These are phyloP conservation scores for Centroberyx gerrardi DNA, from an alignment of 2,797 vertebrate genomes.

Conservation along the genomic window DNA sequence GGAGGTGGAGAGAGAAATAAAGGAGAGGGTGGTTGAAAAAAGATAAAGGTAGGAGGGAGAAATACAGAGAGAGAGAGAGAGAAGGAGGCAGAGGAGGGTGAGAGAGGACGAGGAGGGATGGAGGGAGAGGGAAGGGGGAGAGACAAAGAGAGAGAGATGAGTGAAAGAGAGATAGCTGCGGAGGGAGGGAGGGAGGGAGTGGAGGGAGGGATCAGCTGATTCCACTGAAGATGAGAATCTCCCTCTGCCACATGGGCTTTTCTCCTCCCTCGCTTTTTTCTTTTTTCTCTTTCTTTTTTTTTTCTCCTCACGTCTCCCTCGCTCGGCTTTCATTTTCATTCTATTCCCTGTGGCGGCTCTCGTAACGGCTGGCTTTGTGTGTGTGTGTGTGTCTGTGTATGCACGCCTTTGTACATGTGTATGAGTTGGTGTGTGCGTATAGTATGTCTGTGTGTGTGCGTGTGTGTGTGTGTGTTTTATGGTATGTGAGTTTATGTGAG, in stretches of 20 bases:
- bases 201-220: slow-evolving; percentile 78
- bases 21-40: slow-evolving; percentile 5
- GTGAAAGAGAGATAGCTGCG: slow-evolving; percentile 44
- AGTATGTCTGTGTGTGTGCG: slow-evolving; percentile 1
- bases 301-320: slow-evolving; percentile 47
- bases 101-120: slow-evolving; percentile 28
- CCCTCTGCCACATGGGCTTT: slow-evolving; percentile 81
- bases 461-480: slow-evolving; percentile 9
- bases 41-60: slow-evolving; percentile 5
- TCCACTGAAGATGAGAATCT: slow-evolving; percentile 82
- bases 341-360: slow-evolving; percentile 67
- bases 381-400: slow-evolving; percentile 22
- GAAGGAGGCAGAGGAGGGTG: slow-evolving; percentile 44
- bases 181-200: slow-evolving; percentile 6
- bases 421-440: slow-evolving; percentile 25
- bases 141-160: slow-evolving; percentile 29
- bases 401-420: slow-evolving; percentile 1
- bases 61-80: slow-evolving; percentile 43
- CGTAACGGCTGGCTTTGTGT: slow-evolving; percentile 40
- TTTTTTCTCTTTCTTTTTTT: neutral
- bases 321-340: slow-evolving; percentile 63
- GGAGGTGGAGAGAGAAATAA: neutral
- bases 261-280: slow-evolving; percentile 69
- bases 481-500: slow-evolving; percentile 23
- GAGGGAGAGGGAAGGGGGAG: slow-evolving; percentile 24